phyloP scores from a whole-genome alignment of 1,140 invertebrate genomes.

The Drosophila sulfurigaster region DNA sequence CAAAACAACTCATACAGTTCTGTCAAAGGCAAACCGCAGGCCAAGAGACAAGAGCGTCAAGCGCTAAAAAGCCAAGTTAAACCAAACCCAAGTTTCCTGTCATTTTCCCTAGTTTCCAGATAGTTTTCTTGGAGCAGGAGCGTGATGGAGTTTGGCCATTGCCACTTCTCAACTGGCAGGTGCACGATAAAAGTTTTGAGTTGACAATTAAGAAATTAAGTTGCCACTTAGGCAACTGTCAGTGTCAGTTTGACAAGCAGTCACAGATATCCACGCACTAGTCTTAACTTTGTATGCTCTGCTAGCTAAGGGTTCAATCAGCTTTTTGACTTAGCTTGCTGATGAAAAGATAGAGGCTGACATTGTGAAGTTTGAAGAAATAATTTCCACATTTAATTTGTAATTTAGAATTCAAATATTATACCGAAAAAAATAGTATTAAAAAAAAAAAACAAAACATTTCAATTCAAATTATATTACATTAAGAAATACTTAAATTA shows the following conservation, averaged over 20 bases:
- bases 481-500: no score
- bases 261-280: slow-evolving; percentile 57
- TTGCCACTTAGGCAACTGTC: slow-evolving; percentile 84
- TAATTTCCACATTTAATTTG: no score
- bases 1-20: slow-evolving; percentile 15
- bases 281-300: slow-evolving; percentile 23
- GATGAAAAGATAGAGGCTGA: background rate
- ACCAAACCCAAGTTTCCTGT: slow-evolving; percentile 49
- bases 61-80: slow-evolving; percentile 47
- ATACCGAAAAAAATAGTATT: no score
- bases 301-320: background rate
- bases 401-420: no score
- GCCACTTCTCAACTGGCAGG: slow-evolving; percentile 52
- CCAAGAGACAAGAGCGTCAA: slow-evolving; percentile 1
- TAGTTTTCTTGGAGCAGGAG: background rate
- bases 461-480: no score
- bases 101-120: slow-evolving; percentile 35
- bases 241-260: slow-evolving; percentile 84
- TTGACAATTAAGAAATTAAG: slow-evolving; percentile 85
- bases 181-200: slow-evolving; percentile 79
- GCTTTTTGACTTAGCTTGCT: background rate
- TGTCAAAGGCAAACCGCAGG: slow-evolving; percentile 45
- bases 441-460: no score
- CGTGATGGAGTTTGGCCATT: background rate
- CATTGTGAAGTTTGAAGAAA: no score